Evolutionary conservation across 1,140 invertebrate species (phyloP).

Genomic region (Lepeophtheirus salmonis): DNA sequence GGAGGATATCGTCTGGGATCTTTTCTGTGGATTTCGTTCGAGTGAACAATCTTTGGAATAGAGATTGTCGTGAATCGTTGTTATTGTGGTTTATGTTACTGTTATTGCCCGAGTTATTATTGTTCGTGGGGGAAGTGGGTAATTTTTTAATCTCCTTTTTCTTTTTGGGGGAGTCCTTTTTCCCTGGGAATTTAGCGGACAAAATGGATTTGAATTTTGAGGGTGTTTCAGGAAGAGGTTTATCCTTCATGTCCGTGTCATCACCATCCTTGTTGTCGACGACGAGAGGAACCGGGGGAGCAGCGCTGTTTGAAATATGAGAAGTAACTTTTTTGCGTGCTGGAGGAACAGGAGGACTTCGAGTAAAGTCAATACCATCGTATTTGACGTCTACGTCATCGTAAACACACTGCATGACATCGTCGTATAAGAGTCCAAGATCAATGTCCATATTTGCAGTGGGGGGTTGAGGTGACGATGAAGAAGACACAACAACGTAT

Average conservation of each 20-base stretch:
- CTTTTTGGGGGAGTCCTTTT: not conserved
- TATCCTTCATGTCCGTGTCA: not conserved
- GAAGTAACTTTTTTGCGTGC: not conserved
- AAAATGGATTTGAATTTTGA: slow-evolving; percentile 3
- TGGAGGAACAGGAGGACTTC: not conserved
- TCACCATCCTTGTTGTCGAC: not conserved
- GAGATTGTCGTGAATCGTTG: not conserved
- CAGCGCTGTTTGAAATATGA: not conserved
- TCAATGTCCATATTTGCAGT: slow-evolving; percentile 4
- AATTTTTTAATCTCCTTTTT: not conserved
- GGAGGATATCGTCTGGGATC: not conserved
- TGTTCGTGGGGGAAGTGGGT: not conserved
- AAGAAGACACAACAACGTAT: not conserved
- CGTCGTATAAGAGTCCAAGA: slow-evolving; percentile 1
- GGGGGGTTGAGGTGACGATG: not conserved
- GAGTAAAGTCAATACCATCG: slow-evolving; percentile 1
- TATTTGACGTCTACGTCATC: slow-evolving; percentile 10
- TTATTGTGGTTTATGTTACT: too few relatives aligned
- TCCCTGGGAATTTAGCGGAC: not conserved
- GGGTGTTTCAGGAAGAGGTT: slow-evolving; percentile 9
- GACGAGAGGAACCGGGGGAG: not conserved
- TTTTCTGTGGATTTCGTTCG: not conserved
- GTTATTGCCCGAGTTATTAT: too few relatives aligned
- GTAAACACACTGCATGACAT: slow-evolving; percentile 11
- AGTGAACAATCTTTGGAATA: slow-evolving; percentile 1